Conservation (phyloP, 2,113 vertebrate species). For the Varanus salvator region DNA sequence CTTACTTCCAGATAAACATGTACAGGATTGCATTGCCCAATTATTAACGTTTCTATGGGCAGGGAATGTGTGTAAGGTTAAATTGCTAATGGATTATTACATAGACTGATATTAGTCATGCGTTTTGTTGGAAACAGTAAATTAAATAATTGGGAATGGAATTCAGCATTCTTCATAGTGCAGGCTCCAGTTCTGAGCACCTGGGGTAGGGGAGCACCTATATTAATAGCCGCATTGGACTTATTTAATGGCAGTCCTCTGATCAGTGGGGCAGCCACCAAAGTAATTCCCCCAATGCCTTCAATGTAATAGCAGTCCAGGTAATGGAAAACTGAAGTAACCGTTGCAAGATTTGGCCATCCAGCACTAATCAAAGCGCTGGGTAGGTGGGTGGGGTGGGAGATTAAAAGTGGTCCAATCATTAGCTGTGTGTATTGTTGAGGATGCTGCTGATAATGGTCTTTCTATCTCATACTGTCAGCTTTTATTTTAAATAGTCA, state of each 20-base stretch:
- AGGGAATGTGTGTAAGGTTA: background rate
- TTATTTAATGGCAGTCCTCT: background rate
- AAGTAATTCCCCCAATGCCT: background rate
- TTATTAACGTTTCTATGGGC: background rate
- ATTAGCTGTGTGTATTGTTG: background rate
- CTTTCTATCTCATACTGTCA: background rate
- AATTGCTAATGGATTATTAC: background rate
- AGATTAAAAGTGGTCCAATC: background rate
- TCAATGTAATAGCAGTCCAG: background rate
- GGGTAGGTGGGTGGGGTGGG: background rate
- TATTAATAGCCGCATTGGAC: background rate
- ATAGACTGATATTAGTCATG: background rate
- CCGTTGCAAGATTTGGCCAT: background rate
- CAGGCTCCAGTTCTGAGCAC: background rate
- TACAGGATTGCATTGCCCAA: background rate
- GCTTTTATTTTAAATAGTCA: background rate
- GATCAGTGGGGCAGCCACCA: background rate
- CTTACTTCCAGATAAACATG: background rate
- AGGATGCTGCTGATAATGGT: background rate
- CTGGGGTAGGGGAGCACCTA: background rate
- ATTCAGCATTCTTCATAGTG: background rate
- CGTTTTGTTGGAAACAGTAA: background rate
- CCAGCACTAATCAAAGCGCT: background rate
- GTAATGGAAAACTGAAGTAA: background rate
- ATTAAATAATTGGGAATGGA: background rate